Evolutionary conservation across 2,113 vertebrate species (phyloP).

Genomic region (Osmerus mordax): DNA sequence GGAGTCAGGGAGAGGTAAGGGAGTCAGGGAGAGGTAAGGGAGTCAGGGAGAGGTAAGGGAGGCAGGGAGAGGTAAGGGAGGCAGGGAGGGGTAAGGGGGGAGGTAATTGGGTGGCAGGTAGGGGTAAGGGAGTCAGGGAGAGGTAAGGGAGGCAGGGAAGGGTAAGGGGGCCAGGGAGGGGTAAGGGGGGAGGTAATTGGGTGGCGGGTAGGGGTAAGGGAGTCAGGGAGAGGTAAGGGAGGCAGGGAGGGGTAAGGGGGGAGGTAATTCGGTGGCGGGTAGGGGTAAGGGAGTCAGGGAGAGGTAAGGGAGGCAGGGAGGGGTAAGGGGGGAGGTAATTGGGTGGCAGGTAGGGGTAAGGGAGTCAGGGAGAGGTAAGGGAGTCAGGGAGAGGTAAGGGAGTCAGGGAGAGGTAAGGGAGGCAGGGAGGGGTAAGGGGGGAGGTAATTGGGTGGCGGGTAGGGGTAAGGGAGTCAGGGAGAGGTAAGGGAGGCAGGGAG

Average conservation of each 20-base stretch:
- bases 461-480: too few species aligned
- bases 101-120: slow-evolving; percentile 64
- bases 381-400: slow-evolving; percentile 24
- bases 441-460: background rate
- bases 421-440: background rate
- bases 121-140: background rate
- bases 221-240: slow-evolving; percentile 57
- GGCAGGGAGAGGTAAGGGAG: too few species aligned
- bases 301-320: slow-evolving; percentile 49
- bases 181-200: slow-evolving; percentile 11
- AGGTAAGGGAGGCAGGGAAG: background rate
- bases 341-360: slow-evolving; percentile 39
- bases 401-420: background rate
- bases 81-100: background rate
- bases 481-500: too few species aligned
- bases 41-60: too few species aligned
- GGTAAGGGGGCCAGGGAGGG: slow-evolving; percentile 10
- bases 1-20: background rate
- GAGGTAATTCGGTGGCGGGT: background rate
- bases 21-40: slow-evolving; percentile 49
- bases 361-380: slow-evolving; percentile 47
- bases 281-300: slow-evolving; percentile 22
- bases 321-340: background rate
- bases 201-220: slow-evolving; percentile 11
- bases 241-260: slow-evolving; percentile 41